Evolutionary conservation across 1,140 invertebrate species (phyloP), one percentile per base, ranked within the genome.

Genomic region (Dendroctonus valens): DNA sequence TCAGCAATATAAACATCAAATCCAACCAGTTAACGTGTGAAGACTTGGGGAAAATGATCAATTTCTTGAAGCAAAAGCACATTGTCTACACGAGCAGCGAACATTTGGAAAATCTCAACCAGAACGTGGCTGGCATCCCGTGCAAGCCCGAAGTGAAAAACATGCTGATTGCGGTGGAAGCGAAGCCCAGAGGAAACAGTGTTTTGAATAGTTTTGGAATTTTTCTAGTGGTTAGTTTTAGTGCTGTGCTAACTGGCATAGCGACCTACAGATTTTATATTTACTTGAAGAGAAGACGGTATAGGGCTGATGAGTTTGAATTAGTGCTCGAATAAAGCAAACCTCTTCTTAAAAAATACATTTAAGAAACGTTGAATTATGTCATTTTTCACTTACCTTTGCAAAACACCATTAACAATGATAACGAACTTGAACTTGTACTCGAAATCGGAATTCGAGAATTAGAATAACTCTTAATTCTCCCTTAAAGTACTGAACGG

Each of bases 71-170:
- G 15, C 67, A 63, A 11, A 75, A 73, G 39, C n/a, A 62, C 37
- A 72, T 76, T 6, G 70, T 59, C 41, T 77, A 69, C 44, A 76
- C 71, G 1, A 62, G 70, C 6, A 73, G 73, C 57, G 72, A 77
- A 57, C 57, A 72, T 53, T 63, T 73, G 5, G 72, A 74, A 11
- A 69, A 72, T 49, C 66, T 73, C 40, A 69, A 71, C 48, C 72
- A 76, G 50, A 77, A 77, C 68, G 71, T 77, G 12, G 74, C 68
- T 11, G 76, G 76, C 7, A 77, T 77, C 61, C 72, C 72, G 54
- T 77, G 76, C 50, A 69, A 64, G 11, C 41, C 49, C 69, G 71
- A 58, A 46, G 57, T 46, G 5, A 67, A 8, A 48, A 41, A 8
- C 7, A 7, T 62, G 58, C 15, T 48, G 40, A 41, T 58, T 38